Evolutionary conservation across 1,140 invertebrate genomes (phyloP), one percentile per base, ranked within the genome.

Genomic region (Monomorium pharaonis): DNA sequence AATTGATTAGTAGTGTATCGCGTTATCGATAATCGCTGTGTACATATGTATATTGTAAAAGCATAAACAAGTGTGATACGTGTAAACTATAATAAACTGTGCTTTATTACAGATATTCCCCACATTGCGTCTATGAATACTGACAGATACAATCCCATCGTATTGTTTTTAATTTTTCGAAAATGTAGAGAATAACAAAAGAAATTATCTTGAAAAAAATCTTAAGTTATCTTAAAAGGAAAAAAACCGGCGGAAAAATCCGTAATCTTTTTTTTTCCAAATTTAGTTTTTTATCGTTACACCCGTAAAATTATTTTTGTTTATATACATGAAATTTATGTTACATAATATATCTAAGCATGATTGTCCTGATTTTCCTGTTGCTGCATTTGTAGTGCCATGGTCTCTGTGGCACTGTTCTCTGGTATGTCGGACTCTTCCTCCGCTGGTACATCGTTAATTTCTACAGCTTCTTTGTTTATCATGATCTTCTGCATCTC

Each of bases 1-100:
- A 87, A 90, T 86, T 90, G 86, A 85, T 86, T 83, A 81, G 69
- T 91, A 89, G 51, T 80, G 65, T 86, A 84, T 88, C 75, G 58
- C 75, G 58, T 58, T 81, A 74, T 88, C 89, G 80, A 89, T 92
- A 86, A 86, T 69, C 86, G 84, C 63, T 60, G 54, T 93, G 92
- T 93, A 93, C 85, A 93, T 92, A 93, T 93, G 91, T 93, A 93
- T 92, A 93, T 93, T 92, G 72, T 86, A 88, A 63, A 77, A 88
- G 86, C 88, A 89, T 89, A 90, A 88, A 91, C 63, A 88, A 89
- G 87, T 87, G 90, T 93, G 88, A 93, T 93, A 92, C 56, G 86
- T 92, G 78, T 92, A 92, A 89, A 91, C 84, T 89, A 92, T 76
- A 72, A 91, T 92, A 92, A 92, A 92, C 88, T 86, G 86, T 92